Evolutionary conservation across 2,888 invertebrate species (phyloP).

Genomic region (Tubiluchus corallicola): DNA sequence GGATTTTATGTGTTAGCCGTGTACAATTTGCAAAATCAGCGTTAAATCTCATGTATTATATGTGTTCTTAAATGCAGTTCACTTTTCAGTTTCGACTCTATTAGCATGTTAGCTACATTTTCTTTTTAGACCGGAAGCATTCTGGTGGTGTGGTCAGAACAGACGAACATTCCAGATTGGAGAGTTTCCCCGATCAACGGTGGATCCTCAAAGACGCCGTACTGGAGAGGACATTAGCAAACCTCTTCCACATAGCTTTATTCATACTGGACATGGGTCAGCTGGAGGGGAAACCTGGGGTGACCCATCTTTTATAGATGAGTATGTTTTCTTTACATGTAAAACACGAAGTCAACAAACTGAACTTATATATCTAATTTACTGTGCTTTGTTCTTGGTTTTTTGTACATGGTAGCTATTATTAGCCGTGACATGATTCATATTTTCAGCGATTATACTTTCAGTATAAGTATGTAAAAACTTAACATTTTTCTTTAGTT

Average conservation of each 20-base stretch:
- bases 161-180: conserved; percentile 72
- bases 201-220: conserved; percentile 49
- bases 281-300: conserved; percentile 61
- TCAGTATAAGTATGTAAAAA: no score
- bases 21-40: no score
- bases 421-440: no score
- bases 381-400: conserved; percentile 40
- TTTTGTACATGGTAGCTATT: no score
- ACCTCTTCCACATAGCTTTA: conserved; percentile 58
- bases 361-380: conserved; percentile 4
- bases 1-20: no score
- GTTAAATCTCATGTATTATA: no score
- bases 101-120: no score
- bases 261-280: conserved; percentile 45
- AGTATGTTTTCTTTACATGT: conserved; percentile 28
- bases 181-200: conserved; percentile 57
- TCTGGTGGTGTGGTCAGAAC: conserved; percentile 92
- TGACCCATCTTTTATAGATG: conserved; percentile 54
- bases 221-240: conserved; percentile 52
- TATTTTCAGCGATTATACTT: no score
- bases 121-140: conserved; percentile 47
- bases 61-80: no score
- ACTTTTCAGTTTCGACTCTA: no score
- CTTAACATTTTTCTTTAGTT: no score
- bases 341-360: no score